These are phyloP conservation scores for Lamellibrachia satsuma DNA, from an alignment of 2,888 invertebrate species.

Conservation along the genomic window DNA sequence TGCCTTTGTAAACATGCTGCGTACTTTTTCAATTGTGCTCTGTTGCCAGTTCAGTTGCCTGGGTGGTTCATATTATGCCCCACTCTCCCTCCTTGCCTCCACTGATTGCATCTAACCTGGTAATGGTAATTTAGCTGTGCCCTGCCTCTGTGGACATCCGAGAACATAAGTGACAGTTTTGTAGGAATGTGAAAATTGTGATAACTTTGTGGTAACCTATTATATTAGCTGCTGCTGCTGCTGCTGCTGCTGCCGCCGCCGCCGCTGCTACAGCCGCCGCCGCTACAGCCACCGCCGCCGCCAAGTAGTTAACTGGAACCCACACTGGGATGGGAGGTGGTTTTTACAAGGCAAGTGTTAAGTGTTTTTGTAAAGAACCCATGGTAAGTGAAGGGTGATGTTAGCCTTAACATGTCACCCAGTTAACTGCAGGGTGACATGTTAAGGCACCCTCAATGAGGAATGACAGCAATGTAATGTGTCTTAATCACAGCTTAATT, in stretches of 20 bases:
- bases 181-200: neutral
- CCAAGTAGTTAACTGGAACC: neutral
- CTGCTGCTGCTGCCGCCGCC: no score
- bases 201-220: neutral
- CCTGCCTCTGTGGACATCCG: neutral
- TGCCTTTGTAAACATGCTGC: neutral
- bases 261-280: no score
- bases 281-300: no score
- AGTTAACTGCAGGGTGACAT: neutral
- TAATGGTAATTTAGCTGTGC: no score
- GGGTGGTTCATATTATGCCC: neutral
- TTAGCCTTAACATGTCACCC: neutral
- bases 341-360: neutral
- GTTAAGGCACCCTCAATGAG: neutral
- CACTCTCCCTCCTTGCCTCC: neutral
- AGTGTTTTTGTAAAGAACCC: neutral
- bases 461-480: neutral
- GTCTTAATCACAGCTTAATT: neutral
- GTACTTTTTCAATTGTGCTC: neutral
- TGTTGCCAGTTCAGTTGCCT: neutral
- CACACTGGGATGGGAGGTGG: neutral
- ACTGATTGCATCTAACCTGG: neutral
- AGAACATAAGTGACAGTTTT: conserved; percentile 6
- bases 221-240: neutral
- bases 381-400: neutral